Evolutionary conservation across 37 sponge, comb jelly and placozoan species (phyloP).

Genomic region (Mnemiopsis leidyi): DNA sequence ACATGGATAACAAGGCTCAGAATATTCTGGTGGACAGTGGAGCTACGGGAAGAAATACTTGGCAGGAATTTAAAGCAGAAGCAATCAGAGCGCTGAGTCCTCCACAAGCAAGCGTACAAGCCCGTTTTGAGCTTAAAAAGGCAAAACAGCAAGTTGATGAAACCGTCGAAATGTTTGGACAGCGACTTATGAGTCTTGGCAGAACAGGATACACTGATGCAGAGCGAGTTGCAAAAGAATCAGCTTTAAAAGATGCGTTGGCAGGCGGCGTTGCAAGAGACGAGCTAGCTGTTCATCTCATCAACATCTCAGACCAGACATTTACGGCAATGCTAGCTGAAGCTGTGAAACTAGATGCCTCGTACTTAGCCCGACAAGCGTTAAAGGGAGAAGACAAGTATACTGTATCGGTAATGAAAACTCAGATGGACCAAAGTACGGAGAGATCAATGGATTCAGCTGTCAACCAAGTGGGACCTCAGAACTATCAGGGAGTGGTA

Average conservation of each 20-base stretch:
- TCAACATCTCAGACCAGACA: neutral
- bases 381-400: neutral
- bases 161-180: neutral
- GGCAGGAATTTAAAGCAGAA: neutral
- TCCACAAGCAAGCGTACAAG: neutral
- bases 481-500: neutral
- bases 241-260: conserved; percentile 23
- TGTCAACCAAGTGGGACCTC: neutral
- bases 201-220: neutral
- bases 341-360: conserved; percentile 1
- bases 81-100: conserved; percentile 2
- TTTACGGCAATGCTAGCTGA: conserved; percentile 18
- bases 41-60: neutral
- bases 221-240: neutral
- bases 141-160: neutral
- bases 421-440: neutral
- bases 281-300: neutral
- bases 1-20: neutral
- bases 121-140: conserved; percentile 10
- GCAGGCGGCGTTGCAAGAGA: neutral
- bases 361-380: neutral
- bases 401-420: conserved; percentile 13
- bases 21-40: neutral
- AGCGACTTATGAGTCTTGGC: neutral
- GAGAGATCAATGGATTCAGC: neutral